Evolutionary conservation across 2,113 vertebrate species (phyloP), one percentile per base, ranked within the genome.

Genomic region (Jaculus jaculus): DNA sequence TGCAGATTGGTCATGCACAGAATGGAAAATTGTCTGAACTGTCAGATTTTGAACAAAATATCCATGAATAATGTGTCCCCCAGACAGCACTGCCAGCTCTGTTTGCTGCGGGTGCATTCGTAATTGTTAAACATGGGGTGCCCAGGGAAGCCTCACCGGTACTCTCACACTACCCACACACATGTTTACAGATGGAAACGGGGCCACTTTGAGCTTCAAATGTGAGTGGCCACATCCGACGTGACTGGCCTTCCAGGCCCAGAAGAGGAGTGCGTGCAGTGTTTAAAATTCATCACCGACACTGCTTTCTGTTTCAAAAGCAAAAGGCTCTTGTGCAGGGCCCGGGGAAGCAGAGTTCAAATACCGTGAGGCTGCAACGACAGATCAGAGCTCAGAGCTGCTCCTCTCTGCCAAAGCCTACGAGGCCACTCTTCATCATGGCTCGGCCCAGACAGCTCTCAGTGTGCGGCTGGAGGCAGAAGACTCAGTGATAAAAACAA

Each of bases 251-350:
- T 97, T 97, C 98, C 97, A 98, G 98, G 97, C 96, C 95, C 82
- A 87, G 97, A 87, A 96, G 90, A 94, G 97, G 97, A 97, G 97
- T 97, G 95, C 93, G 95, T 96, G 96, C 93, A 3, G 32, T 98
- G 97, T 98, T 98, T 98, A 99, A 99, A 98, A 99, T 99, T 98
- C 97, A 99, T 99, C 98, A 98, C 98, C 98, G 98, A 98, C 98
- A 97, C 98, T 97, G 97, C 96, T 97, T 98, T 98, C 98, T 96
- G 96, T 97, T 98, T 98, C 95, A 94, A 97, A 94, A 98, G 97
- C 97, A 98, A 98, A 98, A 96, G 96, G 96, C 98, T 98, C 98
- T 98, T 84, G 10, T 97, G 98, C 97, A 96, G 98, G 96, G 97
- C 98, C 98, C 97, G 97, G 98, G 98, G 98, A 99, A 98, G 98